Conservation (phyloP, 2,797 vertebrate species). For the Gambelia wislizenii region DNA sequence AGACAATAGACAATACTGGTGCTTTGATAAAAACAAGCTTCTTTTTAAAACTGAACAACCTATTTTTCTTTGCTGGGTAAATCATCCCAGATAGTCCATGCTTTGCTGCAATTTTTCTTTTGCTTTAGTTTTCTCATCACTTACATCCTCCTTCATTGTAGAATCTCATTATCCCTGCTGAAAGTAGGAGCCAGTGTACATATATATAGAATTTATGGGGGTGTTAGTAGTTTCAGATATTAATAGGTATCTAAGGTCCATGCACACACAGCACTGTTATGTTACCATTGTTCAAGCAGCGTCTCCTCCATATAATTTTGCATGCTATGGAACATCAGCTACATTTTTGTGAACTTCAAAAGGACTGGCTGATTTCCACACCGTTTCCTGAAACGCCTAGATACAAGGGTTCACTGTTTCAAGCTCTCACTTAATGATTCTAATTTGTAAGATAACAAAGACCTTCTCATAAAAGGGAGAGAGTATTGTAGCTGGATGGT, state of each 20-base stretch:
- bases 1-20: background rate
- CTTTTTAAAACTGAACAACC: background rate
- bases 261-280: constrained; percentile 53
- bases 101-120: constrained; percentile 60
- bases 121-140: constrained; percentile 58
- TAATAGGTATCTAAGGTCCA: constrained; percentile 69
- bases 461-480: constrained; percentile 27
- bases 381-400: constrained; percentile 44
- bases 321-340: constrained; percentile 40
- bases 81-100: constrained; percentile 30
- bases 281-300: constrained; percentile 68
- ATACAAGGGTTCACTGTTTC: constrained; percentile 35
- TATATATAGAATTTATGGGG: constrained; percentile 72
- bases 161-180: constrained; percentile 67
- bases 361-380: constrained; percentile 24
- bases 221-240: constrained; percentile 70
- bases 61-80: constrained; percentile 31
- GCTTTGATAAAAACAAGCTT: background rate
- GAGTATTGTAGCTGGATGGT: constrained; percentile 24
- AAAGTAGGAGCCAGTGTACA: constrained; percentile 65
- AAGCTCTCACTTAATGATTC: constrained; percentile 12
- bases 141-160: constrained; percentile 54
- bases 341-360: constrained; percentile 57
- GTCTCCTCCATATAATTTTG: constrained; percentile 57
- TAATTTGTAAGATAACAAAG: constrained; percentile 41